Evolutionary conservation across 2,113 vertebrate species (phyloP).

Genomic region (Seriola quinqueradiata): DNA sequence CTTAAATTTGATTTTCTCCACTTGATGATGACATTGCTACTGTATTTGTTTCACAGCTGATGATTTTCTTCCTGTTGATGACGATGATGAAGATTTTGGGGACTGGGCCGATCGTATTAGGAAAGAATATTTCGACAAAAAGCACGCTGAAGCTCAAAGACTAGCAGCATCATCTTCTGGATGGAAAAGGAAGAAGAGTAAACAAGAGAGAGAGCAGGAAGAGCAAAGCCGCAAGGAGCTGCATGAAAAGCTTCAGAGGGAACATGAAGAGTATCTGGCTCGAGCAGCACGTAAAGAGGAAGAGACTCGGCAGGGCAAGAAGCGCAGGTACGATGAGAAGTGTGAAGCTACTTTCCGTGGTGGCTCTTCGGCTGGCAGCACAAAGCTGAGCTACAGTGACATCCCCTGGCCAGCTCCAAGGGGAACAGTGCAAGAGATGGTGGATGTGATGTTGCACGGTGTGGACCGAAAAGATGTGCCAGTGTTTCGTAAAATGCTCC

Average conservation of each 20-base stretch:
- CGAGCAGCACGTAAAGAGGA: constrained; percentile 81
- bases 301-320: constrained; percentile 75
- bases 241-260: constrained; percentile 71
- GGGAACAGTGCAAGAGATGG: constrained; percentile 88
- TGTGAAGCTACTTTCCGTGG: constrained; percentile 69
- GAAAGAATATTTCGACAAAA: constrained; percentile 84
- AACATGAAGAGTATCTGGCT: constrained; percentile 83
- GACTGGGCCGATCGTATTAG: constrained; percentile 89
- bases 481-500: constrained; percentile 85
- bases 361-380: constrained; percentile 10
- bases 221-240: constrained; percentile 63
- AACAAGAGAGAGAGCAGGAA: constrained; percentile 61
- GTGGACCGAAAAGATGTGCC: constrained; percentile 79
- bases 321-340: constrained; percentile 77
- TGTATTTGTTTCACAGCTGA: constrained; percentile 69
- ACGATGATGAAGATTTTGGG: constrained; percentile 86
- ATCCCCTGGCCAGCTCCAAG: constrained; percentile 89
- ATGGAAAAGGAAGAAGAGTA: constrained; percentile 54
- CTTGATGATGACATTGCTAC: constrained; percentile 2
- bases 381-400: constrained; percentile 84
- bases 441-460: constrained; percentile 87
- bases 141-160: constrained; percentile 68
- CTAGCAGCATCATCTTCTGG: constrained; percentile 36
- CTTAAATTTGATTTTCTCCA: not conserved
- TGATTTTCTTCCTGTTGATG: constrained; percentile 78